phyloP scores from a whole-genome alignment of 1,140 invertebrate species.

The Varroa destructor region DNA sequence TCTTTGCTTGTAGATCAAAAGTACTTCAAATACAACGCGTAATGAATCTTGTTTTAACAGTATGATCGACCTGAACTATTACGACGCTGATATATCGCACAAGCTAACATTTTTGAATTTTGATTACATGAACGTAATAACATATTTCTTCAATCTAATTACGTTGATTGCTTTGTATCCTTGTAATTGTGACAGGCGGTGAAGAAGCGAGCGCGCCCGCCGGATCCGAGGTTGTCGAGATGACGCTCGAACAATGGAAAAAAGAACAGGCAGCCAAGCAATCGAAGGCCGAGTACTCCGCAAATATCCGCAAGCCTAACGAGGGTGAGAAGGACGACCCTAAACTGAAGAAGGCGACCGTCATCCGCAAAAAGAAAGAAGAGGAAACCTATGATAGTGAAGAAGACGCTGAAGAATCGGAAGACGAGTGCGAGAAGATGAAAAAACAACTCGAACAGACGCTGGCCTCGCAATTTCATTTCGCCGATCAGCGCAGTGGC shows the following conservation, averaged over 20 bases:
- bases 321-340: constrained; percentile 24
- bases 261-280: constrained; percentile 6
- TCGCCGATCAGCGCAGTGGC: constrained; percentile 11
- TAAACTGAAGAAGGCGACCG: constrained; percentile 18
- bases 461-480: constrained; percentile 20
- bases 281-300: constrained; percentile 20
- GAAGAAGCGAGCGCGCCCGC: not conserved
- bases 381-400: not conserved
- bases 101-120: too few species aligned
- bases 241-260: constrained; percentile 24
- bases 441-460: constrained; percentile 24
- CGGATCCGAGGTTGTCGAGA: not conserved
- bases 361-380: not conserved
- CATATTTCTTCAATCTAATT: too few species aligned
- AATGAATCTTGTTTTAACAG: too few species aligned
- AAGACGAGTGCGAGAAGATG: constrained; percentile 27
- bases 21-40: too few species aligned
- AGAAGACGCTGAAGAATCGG: not conserved
- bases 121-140: too few species aligned
- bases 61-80: too few species aligned
- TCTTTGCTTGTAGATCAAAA: too few species aligned
- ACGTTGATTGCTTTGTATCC: too few species aligned
- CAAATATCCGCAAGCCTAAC: constrained; percentile 21
- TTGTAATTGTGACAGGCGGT: not conserved
- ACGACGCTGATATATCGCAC: too few species aligned